Evolutionary conservation across 2,113 vertebrate genomes (phyloP), one percentile per base, ranked within the genome.

Genomic region (Spea multiplicata): DNA sequence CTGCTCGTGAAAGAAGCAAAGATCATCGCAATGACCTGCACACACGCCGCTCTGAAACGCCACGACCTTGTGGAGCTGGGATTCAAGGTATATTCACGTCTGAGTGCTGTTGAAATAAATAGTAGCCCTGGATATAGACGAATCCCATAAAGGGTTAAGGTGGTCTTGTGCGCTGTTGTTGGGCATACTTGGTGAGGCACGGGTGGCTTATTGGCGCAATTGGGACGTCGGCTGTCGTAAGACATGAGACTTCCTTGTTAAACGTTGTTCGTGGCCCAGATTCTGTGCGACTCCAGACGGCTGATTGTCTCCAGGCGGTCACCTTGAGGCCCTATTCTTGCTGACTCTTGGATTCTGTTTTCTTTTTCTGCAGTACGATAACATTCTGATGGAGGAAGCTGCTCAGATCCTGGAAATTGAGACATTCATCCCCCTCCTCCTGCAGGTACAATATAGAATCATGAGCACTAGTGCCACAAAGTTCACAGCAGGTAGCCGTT

Each of bases 21-120:
- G 90, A 98, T 99, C 84, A 99, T 99, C 73, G 97, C 97, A 55
- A 99, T 99, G 97, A 99, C 97, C 76, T 99, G 97, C 78, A 99
- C 97, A 44, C 97, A 99, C 6, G 97, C 97, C 67, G 97, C 97
- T 67, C 93, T 99, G 84, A 99, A 99, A 87, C 94, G 97, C 73
- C 97, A 98, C 12, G 97, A 99, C 87, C 93, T 99, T 50, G 97
- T 99, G 83, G 96, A 99, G 86, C 87, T 99, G 74, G 97, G 95
- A 64, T 99, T 99, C 85, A 99, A 99, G 94, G 97, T 99, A 89
- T 8, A 13, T 30, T 30, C 30, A 30, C 30, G 30, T 2, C 30
- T 30, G 30, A 30, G 30, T 2, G 30, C 30, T 30, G 30, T 30
- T 30, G 1, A 1, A 30, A 30, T 30, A 30, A 2, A 30, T 30